phyloP scores from a whole-genome alignment of 2,113 vertebrate species.

The Orthonyx spaldingii region DNA sequence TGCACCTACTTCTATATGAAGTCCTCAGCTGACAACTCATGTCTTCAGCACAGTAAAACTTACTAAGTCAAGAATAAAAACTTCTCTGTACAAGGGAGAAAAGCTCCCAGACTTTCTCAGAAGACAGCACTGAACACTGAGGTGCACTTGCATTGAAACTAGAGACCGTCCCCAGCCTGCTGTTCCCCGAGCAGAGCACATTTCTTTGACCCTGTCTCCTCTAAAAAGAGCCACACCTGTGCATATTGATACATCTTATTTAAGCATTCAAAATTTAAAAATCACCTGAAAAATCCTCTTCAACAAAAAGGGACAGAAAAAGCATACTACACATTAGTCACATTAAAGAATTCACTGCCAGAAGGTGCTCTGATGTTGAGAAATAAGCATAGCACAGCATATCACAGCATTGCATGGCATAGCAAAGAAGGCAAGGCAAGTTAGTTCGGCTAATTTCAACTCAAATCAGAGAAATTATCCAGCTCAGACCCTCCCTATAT shows the following conservation, averaged over 20 bases:
- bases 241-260: background rate
- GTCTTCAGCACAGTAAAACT: background rate
- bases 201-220: background rate
- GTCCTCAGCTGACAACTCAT: background rate
- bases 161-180: background rate
- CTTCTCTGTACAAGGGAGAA: background rate
- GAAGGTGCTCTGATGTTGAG: background rate
- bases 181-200: background rate
- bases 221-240: background rate
- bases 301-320: background rate
- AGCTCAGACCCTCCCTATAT: background rate
- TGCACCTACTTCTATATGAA: background rate
- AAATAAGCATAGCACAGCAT: background rate
- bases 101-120: background rate
- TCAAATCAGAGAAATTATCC: background rate
- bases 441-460: background rate
- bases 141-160: background rate
- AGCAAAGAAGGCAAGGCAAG: background rate
- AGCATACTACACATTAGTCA: background rate
- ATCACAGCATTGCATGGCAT: background rate
- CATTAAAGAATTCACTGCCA: background rate
- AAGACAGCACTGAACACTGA: background rate
- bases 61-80: background rate
- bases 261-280: background rate
- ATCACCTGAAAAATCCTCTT: background rate